phyloP scores from a whole-genome alignment of 2,797 vertebrate genomes.

The Toxotes lorentzi region DNA sequence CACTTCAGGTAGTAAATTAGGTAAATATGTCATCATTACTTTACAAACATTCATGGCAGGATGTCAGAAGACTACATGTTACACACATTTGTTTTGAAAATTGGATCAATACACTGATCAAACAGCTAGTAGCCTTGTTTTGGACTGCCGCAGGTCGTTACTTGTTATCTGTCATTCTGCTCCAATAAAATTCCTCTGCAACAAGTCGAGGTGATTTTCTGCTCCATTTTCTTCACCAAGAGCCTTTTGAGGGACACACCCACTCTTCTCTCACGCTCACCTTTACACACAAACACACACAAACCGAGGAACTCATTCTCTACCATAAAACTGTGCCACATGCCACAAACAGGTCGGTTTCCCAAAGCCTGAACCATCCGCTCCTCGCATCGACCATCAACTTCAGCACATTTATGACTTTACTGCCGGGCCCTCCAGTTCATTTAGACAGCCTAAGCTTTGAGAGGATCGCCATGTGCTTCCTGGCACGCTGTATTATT shows the following conservation, averaged over 20 bases:
- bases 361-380: constrained; percentile 38
- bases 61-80: not conserved
- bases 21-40: constrained; percentile 20
- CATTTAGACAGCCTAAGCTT: constrained; percentile 53
- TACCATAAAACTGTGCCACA: constrained; percentile 51
- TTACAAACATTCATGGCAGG: not conserved
- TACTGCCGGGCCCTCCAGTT: constrained; percentile 68
- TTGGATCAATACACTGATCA: constrained; percentile 16
- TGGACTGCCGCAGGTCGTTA: not conserved
- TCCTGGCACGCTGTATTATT: constrained; percentile 83
- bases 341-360: constrained; percentile 54
- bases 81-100: constrained; percentile 19
- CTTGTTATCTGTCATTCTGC: constrained; percentile 18
- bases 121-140: constrained; percentile 19
- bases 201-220: constrained; percentile 51
- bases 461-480: constrained; percentile 53
- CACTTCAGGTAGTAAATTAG: constrained; percentile 13
- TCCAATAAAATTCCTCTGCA: constrained; percentile 49
- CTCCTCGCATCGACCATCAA: constrained; percentile 50
- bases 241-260: constrained; percentile 22
- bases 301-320: constrained; percentile 13
- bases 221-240: constrained; percentile 61
- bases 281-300: constrained; percentile 17
- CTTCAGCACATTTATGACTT: constrained; percentile 78
- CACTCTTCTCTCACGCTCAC: constrained; percentile 23